These are phyloP conservation scores for Typhlomys cinereus DNA, from an alignment of 2,113 vertebrate species.

Conservation along the genomic window DNA sequence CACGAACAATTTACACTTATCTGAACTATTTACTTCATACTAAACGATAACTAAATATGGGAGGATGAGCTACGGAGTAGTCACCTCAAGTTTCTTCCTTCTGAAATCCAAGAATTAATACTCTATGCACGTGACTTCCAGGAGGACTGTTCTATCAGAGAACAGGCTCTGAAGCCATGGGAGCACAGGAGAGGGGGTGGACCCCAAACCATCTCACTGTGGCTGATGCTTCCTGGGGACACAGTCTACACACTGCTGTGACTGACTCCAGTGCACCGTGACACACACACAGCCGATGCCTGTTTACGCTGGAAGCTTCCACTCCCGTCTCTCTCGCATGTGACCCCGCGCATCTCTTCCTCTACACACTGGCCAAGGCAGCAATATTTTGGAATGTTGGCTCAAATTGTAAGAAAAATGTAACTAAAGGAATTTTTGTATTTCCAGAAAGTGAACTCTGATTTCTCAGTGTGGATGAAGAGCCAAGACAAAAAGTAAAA, in stretches of 20 bases:
- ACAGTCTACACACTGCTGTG: not conserved
- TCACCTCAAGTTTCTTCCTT: not conserved
- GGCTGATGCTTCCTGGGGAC: not conserved
- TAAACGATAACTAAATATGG: too few relatives aligned
- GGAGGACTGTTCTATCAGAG: not conserved
- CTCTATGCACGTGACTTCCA: too few relatives aligned
- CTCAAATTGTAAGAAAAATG: not conserved
- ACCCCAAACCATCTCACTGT: not conserved
- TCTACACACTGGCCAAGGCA: not conserved
- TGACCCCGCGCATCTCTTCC: not conserved
- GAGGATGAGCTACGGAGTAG: not conserved
- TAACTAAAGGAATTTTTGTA: not conserved
- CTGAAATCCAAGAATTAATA: not conserved
- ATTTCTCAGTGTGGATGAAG: not conserved
- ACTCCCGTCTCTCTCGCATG: too few relatives aligned
- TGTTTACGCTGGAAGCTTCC: too few relatives aligned
- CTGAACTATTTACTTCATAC: too few relatives aligned
- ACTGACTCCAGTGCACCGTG: not conserved
- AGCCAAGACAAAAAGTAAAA: not conserved
- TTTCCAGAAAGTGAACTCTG: not conserved
- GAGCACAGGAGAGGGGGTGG: too few relatives aligned
- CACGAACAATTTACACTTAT: too few relatives aligned
- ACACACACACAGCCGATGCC: too few relatives aligned
- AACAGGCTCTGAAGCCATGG: not conserved
- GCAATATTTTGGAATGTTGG: not conserved